These are phyloP conservation scores for Scolopax bukidnonensis DNA, from an alignment of 2,797 vertebrate genomes.

Conservation along the genomic window DNA sequence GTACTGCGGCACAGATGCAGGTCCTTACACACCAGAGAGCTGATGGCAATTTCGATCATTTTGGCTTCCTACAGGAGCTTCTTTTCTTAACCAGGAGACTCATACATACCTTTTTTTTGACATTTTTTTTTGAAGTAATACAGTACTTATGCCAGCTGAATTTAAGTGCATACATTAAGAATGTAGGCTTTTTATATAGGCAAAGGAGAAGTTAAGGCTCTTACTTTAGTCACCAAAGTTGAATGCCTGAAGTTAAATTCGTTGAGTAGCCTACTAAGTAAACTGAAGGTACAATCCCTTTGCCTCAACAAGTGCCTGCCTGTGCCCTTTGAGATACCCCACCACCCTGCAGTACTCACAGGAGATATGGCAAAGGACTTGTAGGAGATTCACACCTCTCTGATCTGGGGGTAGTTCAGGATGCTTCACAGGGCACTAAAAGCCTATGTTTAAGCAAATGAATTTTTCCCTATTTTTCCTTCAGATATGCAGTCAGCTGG, in stretches of 20 bases:
- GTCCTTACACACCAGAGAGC: neutral
- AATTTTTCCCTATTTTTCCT: neutral
- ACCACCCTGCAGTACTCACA: rapidly evolving
- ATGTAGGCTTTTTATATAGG: neutral
- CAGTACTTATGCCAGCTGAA: neutral
- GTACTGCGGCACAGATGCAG: neutral
- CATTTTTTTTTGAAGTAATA: neutral
- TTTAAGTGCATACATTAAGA: neutral
- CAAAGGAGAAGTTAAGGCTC: neutral
- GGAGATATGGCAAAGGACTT: neutral
- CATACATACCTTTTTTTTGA: neutral
- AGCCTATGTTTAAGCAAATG: neutral
- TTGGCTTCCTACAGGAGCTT: neutral
- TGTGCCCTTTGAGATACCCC: neutral
- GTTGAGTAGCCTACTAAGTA: neutral
- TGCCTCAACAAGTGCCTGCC: neutral
- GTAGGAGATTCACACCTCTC: rapidly evolving
- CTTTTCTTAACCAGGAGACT: neutral
- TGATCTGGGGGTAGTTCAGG: neutral
- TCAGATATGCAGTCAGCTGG: neutral
- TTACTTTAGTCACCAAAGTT: neutral
- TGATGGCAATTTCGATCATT: conserved; percentile 1
- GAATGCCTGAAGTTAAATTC: neutral
- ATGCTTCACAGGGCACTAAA: neutral
- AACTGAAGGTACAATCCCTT: neutral